Evolutionary conservation across 2,797 vertebrate species (phyloP), one percentile per base, ranked within the genome.

Genomic region (Alauda arvensis): DNA sequence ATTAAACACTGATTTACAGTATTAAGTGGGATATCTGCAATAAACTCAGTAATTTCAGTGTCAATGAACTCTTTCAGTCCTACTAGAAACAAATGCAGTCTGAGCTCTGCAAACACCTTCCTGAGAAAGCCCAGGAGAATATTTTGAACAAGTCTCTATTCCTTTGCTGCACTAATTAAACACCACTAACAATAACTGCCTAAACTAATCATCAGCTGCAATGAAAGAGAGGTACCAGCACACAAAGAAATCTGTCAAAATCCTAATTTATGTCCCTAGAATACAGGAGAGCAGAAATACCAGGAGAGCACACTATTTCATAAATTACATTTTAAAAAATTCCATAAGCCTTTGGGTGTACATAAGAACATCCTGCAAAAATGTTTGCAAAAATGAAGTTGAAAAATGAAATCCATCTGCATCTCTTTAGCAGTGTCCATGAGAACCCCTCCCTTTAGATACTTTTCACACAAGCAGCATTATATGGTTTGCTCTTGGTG

Each of bases 161-260:
- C 85, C 82, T 93, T 45, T 61, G 70, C 71, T 55, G 74, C 75
- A 72, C 90, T 94, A 92, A 95, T 92, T 94, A 92, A 93, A 83
- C 85, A 90, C 72, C 21, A 24, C 74, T 91, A 83, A 90, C 67
- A 83, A 46, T 48, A 92, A 88, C 91, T 85, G 86, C 88, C 72
- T 81, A 46, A 74, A 63, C 77, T 91, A 91, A 91, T 87, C 81
- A 91, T 55, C 79, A 90, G 16, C 67, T 71, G 68, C 82, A 76
- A 61, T 11, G 85, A 91, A 91, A 26, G 53, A 83, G 82, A 85
- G 77, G 56, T 52, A 93, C 43, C 67, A 90, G 88, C 61, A 83
- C 57, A 87, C 43, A 79, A 88, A 75, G 71, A 83, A 65, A 49
- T 53, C 67, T 83, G 70, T 82, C 74, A 70, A 90, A 93, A 28